These are phyloP conservation scores for Myanophis thanlyinensis DNA, from an alignment of 2,113 vertebrate species.

Conservation along the genomic window DNA sequence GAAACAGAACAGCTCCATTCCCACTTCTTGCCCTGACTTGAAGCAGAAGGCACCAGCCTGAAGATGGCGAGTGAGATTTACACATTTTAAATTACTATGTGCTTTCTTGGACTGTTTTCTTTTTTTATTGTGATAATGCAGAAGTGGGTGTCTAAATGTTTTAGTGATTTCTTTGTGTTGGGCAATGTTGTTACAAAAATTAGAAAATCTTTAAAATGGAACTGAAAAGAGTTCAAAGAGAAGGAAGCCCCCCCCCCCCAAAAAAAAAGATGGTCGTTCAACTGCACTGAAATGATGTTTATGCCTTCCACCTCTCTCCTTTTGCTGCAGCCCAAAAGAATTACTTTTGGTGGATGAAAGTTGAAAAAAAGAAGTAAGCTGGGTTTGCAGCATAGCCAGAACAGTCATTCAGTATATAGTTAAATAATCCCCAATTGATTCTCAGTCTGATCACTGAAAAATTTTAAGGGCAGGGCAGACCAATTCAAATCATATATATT, in stretches of 20 bases:
- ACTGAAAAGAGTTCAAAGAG: not conserved
- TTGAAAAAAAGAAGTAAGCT: not conserved
- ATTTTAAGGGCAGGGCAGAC: not conserved
- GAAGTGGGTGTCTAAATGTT: not conserved
- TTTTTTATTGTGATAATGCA: not conserved
- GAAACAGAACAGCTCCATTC: too few relatives aligned
- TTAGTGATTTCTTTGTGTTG: not conserved
- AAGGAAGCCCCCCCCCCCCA: not conserved
- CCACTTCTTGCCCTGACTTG: too few relatives aligned
- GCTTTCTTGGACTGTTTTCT: not conserved
- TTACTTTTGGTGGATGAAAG: not conserved
- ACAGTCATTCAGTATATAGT: not conserved
- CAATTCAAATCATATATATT: not conserved
- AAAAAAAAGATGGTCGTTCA: not conserved
- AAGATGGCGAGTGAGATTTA: too few relatives aligned
- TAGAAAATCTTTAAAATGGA: not conserved
- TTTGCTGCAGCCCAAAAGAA: not conserved
- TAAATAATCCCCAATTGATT: not conserved
- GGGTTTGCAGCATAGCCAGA: not conserved
- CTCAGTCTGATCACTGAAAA: not conserved
- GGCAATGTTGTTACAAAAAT: not conserved
- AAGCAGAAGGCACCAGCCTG: too few relatives aligned
- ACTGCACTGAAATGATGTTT: not conserved
- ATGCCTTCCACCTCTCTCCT: not conserved
- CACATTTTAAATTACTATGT: not conserved